Conservation (phyloP, 2,888 invertebrate species). For the Hemithea aestivaria region DNA sequence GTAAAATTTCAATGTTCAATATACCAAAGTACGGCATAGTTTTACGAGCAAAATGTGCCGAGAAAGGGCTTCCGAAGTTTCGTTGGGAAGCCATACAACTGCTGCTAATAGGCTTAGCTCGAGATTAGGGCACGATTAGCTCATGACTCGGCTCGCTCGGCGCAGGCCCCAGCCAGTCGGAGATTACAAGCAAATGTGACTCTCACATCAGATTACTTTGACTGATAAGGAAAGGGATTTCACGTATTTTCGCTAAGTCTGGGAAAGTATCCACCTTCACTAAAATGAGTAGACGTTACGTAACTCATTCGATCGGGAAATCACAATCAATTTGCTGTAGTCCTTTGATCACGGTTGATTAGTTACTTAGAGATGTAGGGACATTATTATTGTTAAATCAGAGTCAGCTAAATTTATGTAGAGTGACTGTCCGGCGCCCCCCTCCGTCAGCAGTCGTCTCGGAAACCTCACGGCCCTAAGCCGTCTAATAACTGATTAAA, state of each 20-base stretch:
- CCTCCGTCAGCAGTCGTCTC: no score
- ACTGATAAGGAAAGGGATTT: slow-evolving; percentile 30
- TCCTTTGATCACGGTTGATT: neutral
- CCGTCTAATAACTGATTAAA: no score
- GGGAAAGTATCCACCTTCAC: no score
- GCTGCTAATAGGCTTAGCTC: slow-evolving; percentile 75
- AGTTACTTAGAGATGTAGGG: no score
- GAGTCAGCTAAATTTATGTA: no score
- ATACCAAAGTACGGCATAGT: slow-evolving; percentile 59
- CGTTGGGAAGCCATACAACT: slow-evolving; percentile 76
- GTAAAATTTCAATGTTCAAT: slow-evolving; percentile 70
- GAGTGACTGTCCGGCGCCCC: no score
- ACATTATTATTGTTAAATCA: no score
- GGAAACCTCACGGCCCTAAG: no score
- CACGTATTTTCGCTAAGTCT: slow-evolving; percentile 15
- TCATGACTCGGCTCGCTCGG: slow-evolving; percentile 57
- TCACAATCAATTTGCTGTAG: slow-evolving; percentile 3
- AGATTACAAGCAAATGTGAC: slow-evolving; percentile 69
- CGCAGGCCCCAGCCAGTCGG: slow-evolving; percentile 55
- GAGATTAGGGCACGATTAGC: slow-evolving; percentile 76
- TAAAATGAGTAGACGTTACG: no score
- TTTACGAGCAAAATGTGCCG: slow-evolving; percentile 71
- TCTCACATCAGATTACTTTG: slow-evolving; percentile 61
- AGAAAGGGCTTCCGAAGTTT: slow-evolving; percentile 77
- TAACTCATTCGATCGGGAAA: neutral